A percentile compares a stretch with the other conserved stretches of the same genome.
These are phyloP conservation scores for Choristoneura fumiferana DNA, from an alignment of 1,140 invertebrate genomes.

Conservation along the genomic window DNA sequence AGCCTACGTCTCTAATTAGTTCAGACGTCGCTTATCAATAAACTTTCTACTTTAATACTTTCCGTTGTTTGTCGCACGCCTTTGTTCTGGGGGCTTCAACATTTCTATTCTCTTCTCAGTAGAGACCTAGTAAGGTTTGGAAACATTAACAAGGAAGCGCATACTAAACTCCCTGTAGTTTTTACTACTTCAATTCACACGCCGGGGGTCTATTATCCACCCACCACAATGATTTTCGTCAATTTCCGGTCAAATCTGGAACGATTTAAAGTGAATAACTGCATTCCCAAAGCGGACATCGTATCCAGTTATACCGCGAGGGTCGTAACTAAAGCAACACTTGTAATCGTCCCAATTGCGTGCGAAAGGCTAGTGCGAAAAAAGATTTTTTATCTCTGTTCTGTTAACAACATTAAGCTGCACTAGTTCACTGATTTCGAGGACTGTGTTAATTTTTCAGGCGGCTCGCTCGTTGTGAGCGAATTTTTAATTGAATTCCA, in stretches of 20 bases:
- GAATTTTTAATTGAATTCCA: slow-evolving; percentile 11
- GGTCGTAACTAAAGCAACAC: too few species aligned
- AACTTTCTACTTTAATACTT: slow-evolving; percentile 5
- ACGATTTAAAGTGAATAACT: slow-evolving; percentile 32
- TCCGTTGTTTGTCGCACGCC: not conserved
- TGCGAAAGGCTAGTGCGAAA: too few species aligned
- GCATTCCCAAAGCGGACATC: too few species aligned
- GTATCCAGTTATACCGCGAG: too few species aligned
- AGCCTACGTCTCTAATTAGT: not conserved
- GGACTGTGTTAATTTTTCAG: not conserved
- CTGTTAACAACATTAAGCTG: too few species aligned
- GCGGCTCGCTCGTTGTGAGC: not conserved
- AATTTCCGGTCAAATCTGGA: slow-evolving; percentile 41
- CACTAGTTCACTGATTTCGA: too few species aligned
- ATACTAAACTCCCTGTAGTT: slow-evolving; percentile 1
- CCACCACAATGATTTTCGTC: slow-evolving; percentile 37
- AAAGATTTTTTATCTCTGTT: too few species aligned
- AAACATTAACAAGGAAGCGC: not conserved
- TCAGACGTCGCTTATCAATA: slow-evolving; percentile 11
- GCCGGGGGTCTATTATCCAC: slow-evolving; percentile 35
- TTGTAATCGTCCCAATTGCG: too few species aligned
- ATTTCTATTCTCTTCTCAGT: too few species aligned
- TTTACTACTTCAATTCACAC: slow-evolving; percentile 19
- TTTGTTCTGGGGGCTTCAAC: not conserved
- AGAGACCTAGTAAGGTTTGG: not conserved